These are phyloP conservation scores for Mola mola DNA, from an alignment of 2,113 vertebrate genomes.

Conservation along the genomic window DNA sequence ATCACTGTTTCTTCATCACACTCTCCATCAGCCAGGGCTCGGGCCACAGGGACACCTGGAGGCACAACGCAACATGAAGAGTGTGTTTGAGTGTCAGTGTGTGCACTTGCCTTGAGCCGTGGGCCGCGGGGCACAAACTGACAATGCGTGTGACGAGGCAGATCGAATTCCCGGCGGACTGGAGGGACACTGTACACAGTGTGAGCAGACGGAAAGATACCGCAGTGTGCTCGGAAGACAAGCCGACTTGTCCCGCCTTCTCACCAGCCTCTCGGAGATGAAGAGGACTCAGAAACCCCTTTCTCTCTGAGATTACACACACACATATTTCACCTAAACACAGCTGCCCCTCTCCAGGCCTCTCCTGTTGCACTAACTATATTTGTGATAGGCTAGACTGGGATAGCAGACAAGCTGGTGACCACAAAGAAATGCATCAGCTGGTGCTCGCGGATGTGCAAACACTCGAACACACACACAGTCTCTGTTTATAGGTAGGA, in stretches of 20 bases:
- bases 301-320: conserved; percentile 48
- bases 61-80: conserved; percentile 46
- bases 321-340: conserved; percentile 35
- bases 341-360: conserved; percentile 40
- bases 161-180: conserved; percentile 42
- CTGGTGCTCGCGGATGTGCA: conserved; percentile 52
- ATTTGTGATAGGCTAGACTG: conserved; percentile 62
- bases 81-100: conserved; percentile 59
- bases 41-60: conserved; percentile 63
- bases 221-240: conserved; percentile 34
- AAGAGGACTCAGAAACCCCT: conserved; percentile 42
- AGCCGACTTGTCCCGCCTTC: conserved; percentile 49
- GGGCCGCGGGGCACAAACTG: conserved; percentile 54
- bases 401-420: conserved; percentile 24
- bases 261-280: conserved; percentile 62
- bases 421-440: conserved; percentile 29
- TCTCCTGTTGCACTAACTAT: conserved; percentile 73
- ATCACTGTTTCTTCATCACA: conserved; percentile 56
- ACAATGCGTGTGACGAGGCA: conserved; percentile 44
- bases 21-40: conserved; percentile 32
- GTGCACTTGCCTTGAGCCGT: conserved; percentile 51
- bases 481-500: conserved; percentile 26
- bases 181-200: conserved; percentile 41
- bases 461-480: conserved; percentile 68
- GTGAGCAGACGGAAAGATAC: conserved; percentile 19